Evolutionary conservation across 2,113 vertebrate species (phyloP).

Genomic region (Ceuthmochares aereus): DNA sequence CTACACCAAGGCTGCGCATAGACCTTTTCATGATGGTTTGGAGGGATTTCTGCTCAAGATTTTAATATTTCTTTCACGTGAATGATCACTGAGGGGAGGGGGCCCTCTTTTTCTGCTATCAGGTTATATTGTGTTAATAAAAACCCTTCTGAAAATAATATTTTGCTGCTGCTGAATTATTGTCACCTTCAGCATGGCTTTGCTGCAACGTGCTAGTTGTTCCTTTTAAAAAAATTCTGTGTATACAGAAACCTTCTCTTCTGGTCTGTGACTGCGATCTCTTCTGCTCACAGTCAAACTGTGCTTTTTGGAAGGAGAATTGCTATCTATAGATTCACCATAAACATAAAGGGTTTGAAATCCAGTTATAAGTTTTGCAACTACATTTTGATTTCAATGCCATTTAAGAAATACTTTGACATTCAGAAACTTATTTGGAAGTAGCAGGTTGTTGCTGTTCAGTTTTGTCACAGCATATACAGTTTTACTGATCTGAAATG

Average conservation of each 20-base stretch:
- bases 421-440: not conserved
- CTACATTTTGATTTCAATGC: not conserved
- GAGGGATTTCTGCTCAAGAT: constrained; percentile 30
- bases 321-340: not conserved
- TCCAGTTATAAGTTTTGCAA: not conserved
- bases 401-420: not conserved
- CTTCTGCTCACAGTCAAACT: not conserved
- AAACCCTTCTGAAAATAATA: not conserved
- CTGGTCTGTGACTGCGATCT: too few species aligned
- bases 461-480: not conserved
- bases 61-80: not conserved
- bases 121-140: not conserved
- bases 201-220: not conserved
- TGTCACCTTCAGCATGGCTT: constrained; percentile 13
- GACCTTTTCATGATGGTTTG: constrained; percentile 26
- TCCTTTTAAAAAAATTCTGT: not conserved
- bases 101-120: not conserved
- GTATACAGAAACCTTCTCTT: not conserved
- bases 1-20: constrained; percentile 18
- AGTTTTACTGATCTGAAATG: not conserved
- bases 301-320: not conserved
- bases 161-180: constrained; percentile 8
- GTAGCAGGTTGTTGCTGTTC: not conserved
- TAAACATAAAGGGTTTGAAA: not conserved
- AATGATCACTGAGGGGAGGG: not conserved